These are phyloP conservation scores for Drosophila rhopaloa DNA, from an alignment of 1,140 invertebrate species.

Conservation along the genomic window DNA sequence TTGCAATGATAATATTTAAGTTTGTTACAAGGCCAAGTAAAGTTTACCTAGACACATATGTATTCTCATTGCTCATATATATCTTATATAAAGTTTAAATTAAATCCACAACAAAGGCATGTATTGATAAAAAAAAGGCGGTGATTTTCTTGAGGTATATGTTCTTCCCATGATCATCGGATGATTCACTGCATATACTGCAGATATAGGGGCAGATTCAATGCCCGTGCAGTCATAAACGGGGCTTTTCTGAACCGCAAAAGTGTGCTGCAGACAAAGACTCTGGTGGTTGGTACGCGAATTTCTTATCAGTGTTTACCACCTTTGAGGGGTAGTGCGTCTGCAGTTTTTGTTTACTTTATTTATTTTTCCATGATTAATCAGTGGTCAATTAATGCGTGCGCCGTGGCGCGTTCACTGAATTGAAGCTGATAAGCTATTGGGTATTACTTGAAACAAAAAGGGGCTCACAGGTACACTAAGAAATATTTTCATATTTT, in stretches of 20 bases:
- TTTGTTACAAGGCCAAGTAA: constrained; percentile 14
- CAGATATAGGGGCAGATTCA: constrained; percentile 4
- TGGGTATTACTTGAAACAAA: constrained; percentile 5
- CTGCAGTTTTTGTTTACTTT: constrained; percentile 22
- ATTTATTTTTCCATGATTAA: constrained; percentile 27
- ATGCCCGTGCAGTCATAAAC: background rate
- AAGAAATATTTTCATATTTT: background rate
- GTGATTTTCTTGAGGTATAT: constrained; percentile 5
- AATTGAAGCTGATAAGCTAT: constrained; percentile 16
- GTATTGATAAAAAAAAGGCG: constrained; percentile 23
- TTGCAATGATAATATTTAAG: constrained; percentile 34
- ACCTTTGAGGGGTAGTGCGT: constrained; percentile 25
- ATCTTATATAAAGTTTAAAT: background rate
- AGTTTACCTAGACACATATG: constrained; percentile 24
- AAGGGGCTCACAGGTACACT: background rate
- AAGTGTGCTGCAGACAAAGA: constrained; percentile 21
- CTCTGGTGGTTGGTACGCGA: constrained; percentile 1
- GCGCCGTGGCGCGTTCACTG: constrained; percentile 8
- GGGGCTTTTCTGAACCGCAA: constrained; percentile 25
- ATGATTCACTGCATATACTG: constrained; percentile 24
- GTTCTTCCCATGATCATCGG: constrained; percentile 20
- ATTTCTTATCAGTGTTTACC: constrained; percentile 43
- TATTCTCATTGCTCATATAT: background rate
- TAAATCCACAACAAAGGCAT: constrained; percentile 17
- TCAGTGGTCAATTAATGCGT: constrained; percentile 41